phyloP scores from a whole-genome alignment of 2,888 invertebrate genomes.

The Lepidocyrtoides sp. region DNA sequence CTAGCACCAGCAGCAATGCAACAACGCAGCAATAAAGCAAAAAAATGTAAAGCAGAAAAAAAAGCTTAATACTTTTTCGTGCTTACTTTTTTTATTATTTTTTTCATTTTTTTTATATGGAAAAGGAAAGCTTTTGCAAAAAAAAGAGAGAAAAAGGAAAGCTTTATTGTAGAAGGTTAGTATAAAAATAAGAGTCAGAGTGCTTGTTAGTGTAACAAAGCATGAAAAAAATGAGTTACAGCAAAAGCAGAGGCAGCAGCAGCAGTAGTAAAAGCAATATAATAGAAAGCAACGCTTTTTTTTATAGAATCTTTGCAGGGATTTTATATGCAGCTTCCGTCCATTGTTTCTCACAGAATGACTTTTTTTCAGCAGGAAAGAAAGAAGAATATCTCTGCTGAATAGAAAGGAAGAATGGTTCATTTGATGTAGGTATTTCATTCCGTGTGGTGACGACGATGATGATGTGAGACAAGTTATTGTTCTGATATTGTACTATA shows the following conservation, averaged over 20 bases:
- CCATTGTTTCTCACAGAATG: background rate
- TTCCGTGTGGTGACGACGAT: background rate
- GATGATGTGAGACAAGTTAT: background rate
- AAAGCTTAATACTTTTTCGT: background rate
- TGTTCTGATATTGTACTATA: background rate
- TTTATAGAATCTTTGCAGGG: no score
- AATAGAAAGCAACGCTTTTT: background rate
- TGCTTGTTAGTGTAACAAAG: slow-evolving; percentile 26
- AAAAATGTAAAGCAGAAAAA: background rate
- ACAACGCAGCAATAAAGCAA: background rate
- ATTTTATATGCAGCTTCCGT: no score
- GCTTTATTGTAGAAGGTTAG: background rate
- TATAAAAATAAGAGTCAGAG: background rate
- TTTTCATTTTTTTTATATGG: background rate
- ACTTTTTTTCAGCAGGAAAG: background rate
- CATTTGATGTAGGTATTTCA: slow-evolving; percentile 13
- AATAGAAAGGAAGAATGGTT: slow-evolving; percentile 2
- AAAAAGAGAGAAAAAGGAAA: background rate
- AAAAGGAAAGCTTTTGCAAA: slow-evolving; percentile 5
- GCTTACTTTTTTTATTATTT: background rate
- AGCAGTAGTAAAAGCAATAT: background rate
- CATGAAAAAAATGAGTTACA: background rate
- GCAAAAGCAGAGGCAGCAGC: background rate
- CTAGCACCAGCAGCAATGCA: background rate
- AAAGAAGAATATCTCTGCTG: background rate